These are phyloP conservation scores for Labrus mixtus DNA, from an alignment of 2,113 vertebrate genomes.

Conservation along the genomic window DNA sequence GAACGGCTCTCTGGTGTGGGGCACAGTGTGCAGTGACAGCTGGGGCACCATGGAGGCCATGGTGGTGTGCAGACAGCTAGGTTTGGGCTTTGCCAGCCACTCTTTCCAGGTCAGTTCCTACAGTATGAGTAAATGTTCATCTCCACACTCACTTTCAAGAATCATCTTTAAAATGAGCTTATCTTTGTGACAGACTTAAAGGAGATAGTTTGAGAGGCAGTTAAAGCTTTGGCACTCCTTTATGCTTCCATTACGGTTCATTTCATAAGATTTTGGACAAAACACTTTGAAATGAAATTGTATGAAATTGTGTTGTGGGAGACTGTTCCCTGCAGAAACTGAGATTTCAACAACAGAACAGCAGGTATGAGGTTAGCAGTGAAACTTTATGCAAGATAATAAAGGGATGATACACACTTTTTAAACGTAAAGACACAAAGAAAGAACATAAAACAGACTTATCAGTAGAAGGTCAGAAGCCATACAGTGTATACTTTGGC, in stretches of 20 bases:
- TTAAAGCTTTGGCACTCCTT: not conserved
- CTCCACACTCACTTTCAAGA: not conserved
- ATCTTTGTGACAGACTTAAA: conserved; percentile 3
- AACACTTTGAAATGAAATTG: too few species aligned
- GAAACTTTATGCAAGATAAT: not conserved
- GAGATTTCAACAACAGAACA: too few species aligned
- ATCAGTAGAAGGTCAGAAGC: not conserved
- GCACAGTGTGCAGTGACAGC: conserved; percentile 90
- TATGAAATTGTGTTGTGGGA: too few species aligned
- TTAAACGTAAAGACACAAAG: too few species aligned
- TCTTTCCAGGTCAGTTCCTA: conserved; percentile 90
- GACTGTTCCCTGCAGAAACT: too few species aligned
- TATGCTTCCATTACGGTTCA: not conserved
- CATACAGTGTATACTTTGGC: not conserved
- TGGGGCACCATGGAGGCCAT: conserved; percentile 95
- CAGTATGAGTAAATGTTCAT: not conserved
- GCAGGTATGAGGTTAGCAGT: too few species aligned
- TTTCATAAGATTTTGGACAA: too few species aligned
- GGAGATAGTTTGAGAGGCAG: too few species aligned
- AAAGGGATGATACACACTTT: not conserved
- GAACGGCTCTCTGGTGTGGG: conserved; percentile 91
- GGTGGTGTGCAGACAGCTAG: conserved; percentile 96
- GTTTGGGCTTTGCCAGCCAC: conserved; percentile 91
- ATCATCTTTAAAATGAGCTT: not conserved
- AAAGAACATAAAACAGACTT: not conserved